Conservation (phyloP, 1,140 invertebrate species). For the Cotesia glomerata region DNA sequence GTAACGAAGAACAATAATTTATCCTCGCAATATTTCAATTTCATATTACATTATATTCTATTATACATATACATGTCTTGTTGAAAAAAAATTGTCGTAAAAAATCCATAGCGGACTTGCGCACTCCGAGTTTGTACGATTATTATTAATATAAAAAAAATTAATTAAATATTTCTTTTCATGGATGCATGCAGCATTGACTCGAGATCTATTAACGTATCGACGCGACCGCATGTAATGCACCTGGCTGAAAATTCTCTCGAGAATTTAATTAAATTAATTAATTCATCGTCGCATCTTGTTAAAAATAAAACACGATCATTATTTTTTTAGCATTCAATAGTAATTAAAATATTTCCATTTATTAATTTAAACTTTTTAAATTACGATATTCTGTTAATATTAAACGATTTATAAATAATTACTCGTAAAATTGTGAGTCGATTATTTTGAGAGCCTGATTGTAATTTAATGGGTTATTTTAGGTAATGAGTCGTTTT, state of each 20-base stretch:
- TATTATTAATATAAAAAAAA: slow-evolving; percentile 15
- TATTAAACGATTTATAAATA: too few species aligned
- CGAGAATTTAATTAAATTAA: slow-evolving; percentile 27
- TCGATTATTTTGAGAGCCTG: too few species aligned
- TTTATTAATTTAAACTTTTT: too few species aligned
- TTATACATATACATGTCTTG: not conserved
- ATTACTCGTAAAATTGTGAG: too few species aligned
- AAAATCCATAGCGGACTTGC: not conserved
- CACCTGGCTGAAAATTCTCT: not conserved
- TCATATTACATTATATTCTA: not conserved
- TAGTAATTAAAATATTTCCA: too few species aligned
- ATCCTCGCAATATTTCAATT: not conserved
- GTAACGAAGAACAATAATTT: slow-evolving; percentile 16
- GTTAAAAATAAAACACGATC: not conserved
- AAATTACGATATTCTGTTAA: too few species aligned
- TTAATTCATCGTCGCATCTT: slow-evolving; percentile 13
- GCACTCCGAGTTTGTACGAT: not conserved
- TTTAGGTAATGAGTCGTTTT: too few species aligned
- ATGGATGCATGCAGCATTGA: not conserved
- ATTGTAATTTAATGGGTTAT: too few species aligned
- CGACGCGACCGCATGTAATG: slow-evolving; percentile 5
- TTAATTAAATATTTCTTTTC: slow-evolving; percentile 18
- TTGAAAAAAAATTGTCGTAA: not conserved
- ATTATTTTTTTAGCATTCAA: not conserved
- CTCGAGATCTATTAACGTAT: slow-evolving; percentile 10